Percentiles rank a stretch among this genome's conserved stretches.
These are phyloP conservation scores for Cinclus mexicanus DNA, from an alignment of 2,113 vertebrate genomes.

Conservation along the genomic window DNA sequence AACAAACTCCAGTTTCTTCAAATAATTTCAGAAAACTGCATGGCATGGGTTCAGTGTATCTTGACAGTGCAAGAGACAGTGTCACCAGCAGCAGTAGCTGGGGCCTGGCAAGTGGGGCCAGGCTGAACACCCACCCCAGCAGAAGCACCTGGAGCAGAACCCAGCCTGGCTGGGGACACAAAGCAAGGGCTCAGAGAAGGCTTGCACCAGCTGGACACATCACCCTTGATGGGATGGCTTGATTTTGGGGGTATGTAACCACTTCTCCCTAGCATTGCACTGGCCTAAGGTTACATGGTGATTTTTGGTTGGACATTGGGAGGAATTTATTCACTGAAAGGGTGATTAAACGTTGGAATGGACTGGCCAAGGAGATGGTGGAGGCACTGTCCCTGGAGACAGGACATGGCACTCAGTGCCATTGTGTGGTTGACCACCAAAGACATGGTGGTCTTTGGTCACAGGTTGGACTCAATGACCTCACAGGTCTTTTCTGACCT, in stretches of 20 bases:
- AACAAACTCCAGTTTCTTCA: not conserved
- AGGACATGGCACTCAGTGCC: not conserved
- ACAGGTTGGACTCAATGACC: not conserved
- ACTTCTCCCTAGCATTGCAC: fast-evolving
- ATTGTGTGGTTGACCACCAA: not conserved
- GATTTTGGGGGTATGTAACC: not conserved
- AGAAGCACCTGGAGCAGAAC: not conserved
- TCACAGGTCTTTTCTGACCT: not conserved
- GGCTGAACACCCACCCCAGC: not conserved
- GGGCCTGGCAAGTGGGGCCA: fast-evolving
- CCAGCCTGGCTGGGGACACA: not conserved
- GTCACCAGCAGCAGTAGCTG: not conserved
- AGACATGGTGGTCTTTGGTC: too few species aligned
- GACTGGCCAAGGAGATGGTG: not conserved
- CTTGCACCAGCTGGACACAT: not conserved
- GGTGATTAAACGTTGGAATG: not conserved
- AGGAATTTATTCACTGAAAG: not conserved
- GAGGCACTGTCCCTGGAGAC: not conserved
- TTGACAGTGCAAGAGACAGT: not conserved
- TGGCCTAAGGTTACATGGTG: not conserved
- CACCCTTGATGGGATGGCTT: not conserved
- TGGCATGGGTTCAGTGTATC: not conserved
- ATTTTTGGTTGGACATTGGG: not conserved
- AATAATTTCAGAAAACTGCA: not conserved
- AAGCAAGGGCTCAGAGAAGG: not conserved